Conservation (phyloP, 2,888 invertebrate species). For the Caenorhabditis drosophilae region DNA sequence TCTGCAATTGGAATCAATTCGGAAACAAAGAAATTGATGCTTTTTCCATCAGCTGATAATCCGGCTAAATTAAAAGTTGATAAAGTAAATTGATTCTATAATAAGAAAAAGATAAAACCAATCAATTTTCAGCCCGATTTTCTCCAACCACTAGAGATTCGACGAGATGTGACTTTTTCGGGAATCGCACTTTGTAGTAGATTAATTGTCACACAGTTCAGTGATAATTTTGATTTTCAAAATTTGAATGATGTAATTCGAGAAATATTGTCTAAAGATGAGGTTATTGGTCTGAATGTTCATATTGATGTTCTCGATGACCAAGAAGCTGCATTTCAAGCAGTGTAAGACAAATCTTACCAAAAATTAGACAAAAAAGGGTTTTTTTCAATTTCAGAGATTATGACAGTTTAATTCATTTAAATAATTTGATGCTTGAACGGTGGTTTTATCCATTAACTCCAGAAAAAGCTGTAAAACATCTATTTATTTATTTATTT, state of each 20-base stretch:
- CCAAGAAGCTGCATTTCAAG: slow-evolving; percentile 40
- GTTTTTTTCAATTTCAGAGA: slow-evolving; percentile 35
- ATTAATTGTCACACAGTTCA: slow-evolving; percentile 55
- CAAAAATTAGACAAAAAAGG: no score
- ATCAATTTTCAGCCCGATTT: slow-evolving; percentile 38
- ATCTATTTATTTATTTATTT: no score
- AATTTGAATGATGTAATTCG: slow-evolving; percentile 59
- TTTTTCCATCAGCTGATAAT: slow-evolving; percentile 42
- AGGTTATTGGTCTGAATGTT: slow-evolving; percentile 56
- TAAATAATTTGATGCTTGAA: slow-evolving; percentile 42
- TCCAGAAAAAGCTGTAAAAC: slow-evolving; percentile 38
- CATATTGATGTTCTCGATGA: slow-evolving; percentile 55
- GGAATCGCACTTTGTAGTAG: slow-evolving; percentile 60
- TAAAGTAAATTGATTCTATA: slow-evolving; percentile 20
- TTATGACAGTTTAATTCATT: slow-evolving; percentile 40
- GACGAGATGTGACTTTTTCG: slow-evolving; percentile 52
- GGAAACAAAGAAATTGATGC: slow-evolving; percentile 41
- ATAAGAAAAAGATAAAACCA: neutral
- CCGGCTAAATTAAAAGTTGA: slow-evolving; percentile 35
- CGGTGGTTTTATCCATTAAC: slow-evolving; percentile 53
- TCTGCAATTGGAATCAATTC: slow-evolving; percentile 44
- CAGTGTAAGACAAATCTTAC: no score
- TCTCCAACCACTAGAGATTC: slow-evolving; percentile 42
- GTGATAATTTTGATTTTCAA: slow-evolving; percentile 64
- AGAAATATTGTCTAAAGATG: slow-evolving; percentile 62